phyloP scores from a whole-genome alignment of 2,888 invertebrate genomes.

The Sarcophaga caerulescens region DNA sequence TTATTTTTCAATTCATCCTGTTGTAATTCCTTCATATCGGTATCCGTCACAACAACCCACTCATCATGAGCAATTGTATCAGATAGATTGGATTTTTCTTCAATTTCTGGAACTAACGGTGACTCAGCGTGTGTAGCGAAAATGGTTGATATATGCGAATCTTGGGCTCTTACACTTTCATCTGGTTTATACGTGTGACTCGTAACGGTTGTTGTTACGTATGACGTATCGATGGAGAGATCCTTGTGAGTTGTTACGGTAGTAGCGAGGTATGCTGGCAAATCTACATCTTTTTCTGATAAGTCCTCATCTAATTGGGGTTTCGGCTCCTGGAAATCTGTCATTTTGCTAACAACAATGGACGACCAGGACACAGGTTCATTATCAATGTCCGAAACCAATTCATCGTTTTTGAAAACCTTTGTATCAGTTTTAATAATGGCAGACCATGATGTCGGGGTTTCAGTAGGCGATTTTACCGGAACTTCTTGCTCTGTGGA shows the following conservation, averaged over 20 bases:
- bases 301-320: conserved; percentile 65
- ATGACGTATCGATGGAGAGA: conserved; percentile 34
- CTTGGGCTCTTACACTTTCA: background rate
- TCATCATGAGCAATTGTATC: conserved; percentile 28
- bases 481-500: conserved; percentile 70
- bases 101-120: conserved; percentile 24
- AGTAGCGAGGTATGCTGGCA: conserved; percentile 72
- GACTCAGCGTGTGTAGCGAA: conserved; percentile 44
- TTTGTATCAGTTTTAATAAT: conserved; percentile 74
- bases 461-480: conserved; percentile 75
- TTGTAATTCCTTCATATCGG: conserved; percentile 36
- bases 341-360: conserved; percentile 74
- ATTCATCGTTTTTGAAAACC: background rate
- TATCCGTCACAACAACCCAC: conserved; percentile 44
- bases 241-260: conserved; percentile 48
- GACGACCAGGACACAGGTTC: conserved; percentile 72
- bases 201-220: conserved; percentile 48
- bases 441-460: conserved; percentile 78
- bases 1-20: conserved; percentile 52
- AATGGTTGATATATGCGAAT: conserved; percentile 44
- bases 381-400: background rate
- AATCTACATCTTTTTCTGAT: conserved; percentile 27
- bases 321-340: conserved; percentile 75
- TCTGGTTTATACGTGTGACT: conserved; percentile 35
- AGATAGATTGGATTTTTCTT: background rate